Conservation (phyloP, 2,797 vertebrate genomes). For the Hippopotamyrus pictus region DNA sequence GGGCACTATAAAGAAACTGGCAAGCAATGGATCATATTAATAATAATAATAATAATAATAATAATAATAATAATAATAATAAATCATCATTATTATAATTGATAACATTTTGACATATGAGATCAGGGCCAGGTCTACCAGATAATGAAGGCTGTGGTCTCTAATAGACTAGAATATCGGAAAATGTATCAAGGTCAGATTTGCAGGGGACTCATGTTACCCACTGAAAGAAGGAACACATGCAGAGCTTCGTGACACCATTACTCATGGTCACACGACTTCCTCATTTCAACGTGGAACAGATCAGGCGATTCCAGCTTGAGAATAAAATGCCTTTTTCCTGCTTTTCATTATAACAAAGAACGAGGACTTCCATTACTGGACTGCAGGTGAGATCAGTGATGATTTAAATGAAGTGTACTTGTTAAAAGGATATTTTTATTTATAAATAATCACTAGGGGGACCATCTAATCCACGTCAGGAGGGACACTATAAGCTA, state of each 20-base stretch:
- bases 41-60: neutral
- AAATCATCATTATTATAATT: no score
- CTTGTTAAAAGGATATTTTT: neutral
- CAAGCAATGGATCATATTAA: neutral
- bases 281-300: neutral
- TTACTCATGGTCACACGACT: neutral
- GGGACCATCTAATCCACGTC: neutral
- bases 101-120: neutral
- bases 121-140: neutral
- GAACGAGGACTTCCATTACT: neutral
- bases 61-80: no score
- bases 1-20: neutral
- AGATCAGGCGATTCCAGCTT: neutral
- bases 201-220: neutral
- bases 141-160: neutral
- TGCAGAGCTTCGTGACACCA: neutral
- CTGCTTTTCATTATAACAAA: neutral
- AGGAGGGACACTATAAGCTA: neutral
- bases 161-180: neutral
- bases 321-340: neutral
- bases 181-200: neutral
- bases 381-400: neutral
- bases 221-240: neutral
- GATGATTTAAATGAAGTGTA: neutral
- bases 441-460: neutral